phyloP scores from a whole-genome alignment of 2,113 vertebrate genomes.

The Struthidea cinerea region DNA sequence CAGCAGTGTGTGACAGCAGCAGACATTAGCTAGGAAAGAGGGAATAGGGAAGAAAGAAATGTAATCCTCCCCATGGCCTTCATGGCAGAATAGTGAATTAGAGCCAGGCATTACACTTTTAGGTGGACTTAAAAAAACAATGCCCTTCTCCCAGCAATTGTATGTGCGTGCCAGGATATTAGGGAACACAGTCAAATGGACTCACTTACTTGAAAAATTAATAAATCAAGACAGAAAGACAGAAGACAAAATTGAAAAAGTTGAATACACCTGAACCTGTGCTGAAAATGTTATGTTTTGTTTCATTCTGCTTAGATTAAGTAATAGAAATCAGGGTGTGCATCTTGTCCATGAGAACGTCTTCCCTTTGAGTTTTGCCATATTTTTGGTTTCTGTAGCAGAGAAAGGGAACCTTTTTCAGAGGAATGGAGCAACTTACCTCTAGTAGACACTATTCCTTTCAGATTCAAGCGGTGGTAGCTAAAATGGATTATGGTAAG shows the following conservation, averaged over 20 bases:
- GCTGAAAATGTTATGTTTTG: neutral
- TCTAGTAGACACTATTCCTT: neutral
- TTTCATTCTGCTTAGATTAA: neutral
- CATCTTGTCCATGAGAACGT: neutral
- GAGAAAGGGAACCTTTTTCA: neutral
- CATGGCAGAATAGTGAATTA: conserved; percentile 19
- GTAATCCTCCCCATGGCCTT: conserved; percentile 29
- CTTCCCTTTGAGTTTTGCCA: neutral
- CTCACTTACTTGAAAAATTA: neutral
- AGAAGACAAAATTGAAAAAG: neutral
- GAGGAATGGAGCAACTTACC: neutral
- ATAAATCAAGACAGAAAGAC: neutral
- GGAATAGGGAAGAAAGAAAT: conserved; percentile 45
- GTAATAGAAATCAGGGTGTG: neutral
- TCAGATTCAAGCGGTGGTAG: neutral
- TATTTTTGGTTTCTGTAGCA: neutral
- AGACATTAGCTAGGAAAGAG: conserved; percentile 40
- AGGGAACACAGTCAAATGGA: neutral
- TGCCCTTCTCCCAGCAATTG: neutral
- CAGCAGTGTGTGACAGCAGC: conserved; percentile 50
- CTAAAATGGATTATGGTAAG: neutral
- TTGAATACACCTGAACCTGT: neutral
- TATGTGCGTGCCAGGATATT: neutral
- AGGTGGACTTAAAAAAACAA: neutral
- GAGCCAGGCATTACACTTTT: neutral